phyloP scores from a whole-genome alignment of 2,113 vertebrate species.

The Eulemur macaco region DNA sequence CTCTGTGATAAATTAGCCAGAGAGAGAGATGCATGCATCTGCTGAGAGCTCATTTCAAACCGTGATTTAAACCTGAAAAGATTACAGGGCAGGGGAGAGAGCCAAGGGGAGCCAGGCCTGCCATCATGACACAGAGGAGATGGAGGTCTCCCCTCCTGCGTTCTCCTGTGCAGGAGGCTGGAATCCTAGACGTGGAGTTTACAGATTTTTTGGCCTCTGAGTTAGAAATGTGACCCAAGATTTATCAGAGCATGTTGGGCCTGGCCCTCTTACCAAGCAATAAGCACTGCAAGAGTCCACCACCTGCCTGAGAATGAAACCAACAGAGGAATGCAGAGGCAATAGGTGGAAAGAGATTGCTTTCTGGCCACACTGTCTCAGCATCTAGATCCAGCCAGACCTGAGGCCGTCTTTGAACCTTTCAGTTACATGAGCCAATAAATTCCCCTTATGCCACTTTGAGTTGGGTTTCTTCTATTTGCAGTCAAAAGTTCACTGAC shows the following conservation, averaged over 20 bases:
- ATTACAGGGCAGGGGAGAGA: no score
- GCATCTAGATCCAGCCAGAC: slow-evolving; percentile 21
- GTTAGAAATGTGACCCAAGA: not conserved
- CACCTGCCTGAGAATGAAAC: not conserved
- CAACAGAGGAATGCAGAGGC: not conserved
- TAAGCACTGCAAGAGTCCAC: no score
- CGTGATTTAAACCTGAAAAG: not conserved
- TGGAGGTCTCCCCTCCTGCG: not conserved
- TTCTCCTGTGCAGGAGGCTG: not conserved
- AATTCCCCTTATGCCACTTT: not conserved
- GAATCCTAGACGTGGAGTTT: not conserved
- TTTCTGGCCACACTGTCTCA: not conserved
- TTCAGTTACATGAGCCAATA: not conserved
- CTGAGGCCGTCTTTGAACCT: not conserved
- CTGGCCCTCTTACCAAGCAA: not conserved
- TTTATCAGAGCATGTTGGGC: not conserved
- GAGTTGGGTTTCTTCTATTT: not conserved
- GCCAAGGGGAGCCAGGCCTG: not conserved
- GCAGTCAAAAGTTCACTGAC: not conserved
- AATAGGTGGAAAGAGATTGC: no score
- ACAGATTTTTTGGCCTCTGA: not conserved
- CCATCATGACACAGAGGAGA: rapidly evolving
- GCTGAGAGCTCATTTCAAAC: not conserved
- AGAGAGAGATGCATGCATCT: slow-evolving; percentile 58
- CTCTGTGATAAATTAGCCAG: slow-evolving; percentile 72